Evolutionary conservation across 2,797 vertebrate genomes (phyloP).

Genomic region (Margarornis squamiger): DNA sequence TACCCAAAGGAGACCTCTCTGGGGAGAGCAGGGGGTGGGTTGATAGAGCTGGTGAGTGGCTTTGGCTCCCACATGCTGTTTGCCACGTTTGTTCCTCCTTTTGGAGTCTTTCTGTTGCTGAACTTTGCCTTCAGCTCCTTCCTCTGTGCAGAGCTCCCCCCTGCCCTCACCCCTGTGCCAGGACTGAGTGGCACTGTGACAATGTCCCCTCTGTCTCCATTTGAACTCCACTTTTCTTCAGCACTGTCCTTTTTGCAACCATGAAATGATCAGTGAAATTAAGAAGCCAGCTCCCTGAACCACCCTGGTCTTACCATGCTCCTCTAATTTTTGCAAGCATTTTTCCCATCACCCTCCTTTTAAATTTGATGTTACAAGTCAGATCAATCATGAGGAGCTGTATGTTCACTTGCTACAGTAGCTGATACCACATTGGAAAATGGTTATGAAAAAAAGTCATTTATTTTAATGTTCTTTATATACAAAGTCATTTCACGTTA

Average conservation of each 20-base stretch:
- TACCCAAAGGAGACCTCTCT: not conserved
- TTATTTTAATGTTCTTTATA: slow-evolving; percentile 65
- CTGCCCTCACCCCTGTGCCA: not conserved
- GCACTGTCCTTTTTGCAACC: not conserved
- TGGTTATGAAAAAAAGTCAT: slow-evolving; percentile 17
- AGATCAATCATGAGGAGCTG: not conserved
- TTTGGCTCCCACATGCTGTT: not conserved
- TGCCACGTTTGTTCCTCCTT: not conserved
- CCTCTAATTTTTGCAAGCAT: not conserved
- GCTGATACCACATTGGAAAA: slow-evolving; percentile 23
- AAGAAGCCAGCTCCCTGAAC: not conserved
- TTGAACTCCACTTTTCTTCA: not conserved
- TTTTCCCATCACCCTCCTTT: not conserved
- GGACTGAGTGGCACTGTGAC: not conserved
- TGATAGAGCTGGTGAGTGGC: not conserved
- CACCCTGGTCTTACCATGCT: not conserved
- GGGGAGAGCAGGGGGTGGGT: not conserved
- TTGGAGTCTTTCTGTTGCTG: slow-evolving; percentile 29
- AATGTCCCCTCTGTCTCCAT: no score
- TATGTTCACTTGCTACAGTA: not conserved
- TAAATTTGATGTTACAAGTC: not conserved
- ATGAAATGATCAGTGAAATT: not conserved
- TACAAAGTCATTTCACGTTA: slow-evolving; percentile 53
- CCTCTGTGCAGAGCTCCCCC: not conserved
- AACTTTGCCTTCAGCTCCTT: slow-evolving; percentile 32